These are phyloP conservation scores for Hypsibius dujardini DNA, from an alignment of 1,140 invertebrate genomes.

Conservation along the genomic window DNA sequence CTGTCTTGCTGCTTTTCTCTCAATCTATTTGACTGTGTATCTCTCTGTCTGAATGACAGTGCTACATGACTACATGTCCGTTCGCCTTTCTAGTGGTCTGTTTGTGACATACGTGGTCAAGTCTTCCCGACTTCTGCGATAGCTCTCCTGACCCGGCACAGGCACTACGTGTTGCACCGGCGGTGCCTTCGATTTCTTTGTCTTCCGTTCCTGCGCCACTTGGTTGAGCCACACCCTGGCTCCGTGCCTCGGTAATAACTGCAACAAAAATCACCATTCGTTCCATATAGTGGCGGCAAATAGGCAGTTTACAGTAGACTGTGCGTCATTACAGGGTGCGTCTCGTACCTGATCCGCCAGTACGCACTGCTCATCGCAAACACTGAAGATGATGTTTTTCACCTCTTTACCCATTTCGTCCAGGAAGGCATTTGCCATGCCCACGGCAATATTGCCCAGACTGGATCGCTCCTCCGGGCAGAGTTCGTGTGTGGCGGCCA, in stretches of 20 bases:
- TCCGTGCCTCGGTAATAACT: slow-evolving; percentile 79
- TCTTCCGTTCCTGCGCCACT: slow-evolving; percentile 70
- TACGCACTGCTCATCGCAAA: slow-evolving; percentile 88
- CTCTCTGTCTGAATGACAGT: too few species aligned
- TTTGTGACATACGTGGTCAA: slow-evolving; percentile 51
- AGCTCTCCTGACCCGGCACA: slow-evolving; percentile 72
- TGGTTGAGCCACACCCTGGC: slow-evolving; percentile 61
- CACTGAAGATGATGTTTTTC: slow-evolving; percentile 93
- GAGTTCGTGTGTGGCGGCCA: slow-evolving; percentile 88
- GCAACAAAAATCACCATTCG: slow-evolving; percentile 23
- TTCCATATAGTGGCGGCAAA: too few species aligned
- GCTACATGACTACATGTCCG: too few species aligned
- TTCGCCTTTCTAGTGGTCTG: too few species aligned
- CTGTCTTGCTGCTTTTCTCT: too few species aligned
- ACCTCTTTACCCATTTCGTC: slow-evolving; percentile 98
- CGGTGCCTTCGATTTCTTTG: slow-evolving; percentile 65
- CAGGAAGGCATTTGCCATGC: slow-evolving; percentile 88
- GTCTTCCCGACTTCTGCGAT: slow-evolving; percentile 81
- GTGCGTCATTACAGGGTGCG: not conserved
- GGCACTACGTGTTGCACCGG: slow-evolving; percentile 52
- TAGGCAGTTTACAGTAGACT: too few species aligned
- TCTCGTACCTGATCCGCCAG: slow-evolving; percentile 59
- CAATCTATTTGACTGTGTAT: too few species aligned
- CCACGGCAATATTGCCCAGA: slow-evolving; percentile 79
- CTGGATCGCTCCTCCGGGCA: slow-evolving; percentile 97